phyloP scores from a whole-genome alignment of 2,888 invertebrate genomes.

The Himalopsyche tibetana region DNA sequence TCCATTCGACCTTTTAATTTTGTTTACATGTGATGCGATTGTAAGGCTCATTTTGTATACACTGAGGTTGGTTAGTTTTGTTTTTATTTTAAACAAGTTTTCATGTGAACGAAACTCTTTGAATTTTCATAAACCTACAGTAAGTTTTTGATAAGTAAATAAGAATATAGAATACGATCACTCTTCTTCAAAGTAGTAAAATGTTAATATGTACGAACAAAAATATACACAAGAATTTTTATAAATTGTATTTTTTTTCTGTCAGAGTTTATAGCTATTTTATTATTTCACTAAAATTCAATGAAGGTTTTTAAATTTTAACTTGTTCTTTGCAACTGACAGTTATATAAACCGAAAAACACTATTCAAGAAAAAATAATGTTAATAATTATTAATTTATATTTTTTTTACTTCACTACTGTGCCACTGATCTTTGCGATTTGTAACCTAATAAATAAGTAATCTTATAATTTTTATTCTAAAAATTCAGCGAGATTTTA shows the following conservation, averaged over 20 bases:
- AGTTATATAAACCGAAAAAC: no score
- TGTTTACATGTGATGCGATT: constrained; percentile 19
- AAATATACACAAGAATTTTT: neutral
- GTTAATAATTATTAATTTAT: no score
- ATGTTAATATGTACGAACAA: neutral
- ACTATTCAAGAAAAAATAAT: no score
- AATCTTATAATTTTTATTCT: no score
- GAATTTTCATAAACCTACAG: neutral
- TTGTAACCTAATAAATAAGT: no score
- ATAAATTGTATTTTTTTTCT: neutral
- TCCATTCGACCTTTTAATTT: constrained; percentile 19
- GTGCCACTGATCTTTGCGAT: no score
- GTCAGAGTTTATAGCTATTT: neutral
- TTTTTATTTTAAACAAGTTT: neutral
- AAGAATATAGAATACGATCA: neutral
- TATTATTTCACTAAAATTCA: no score
- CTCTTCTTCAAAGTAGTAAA: neutral
- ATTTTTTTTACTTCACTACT: no score
- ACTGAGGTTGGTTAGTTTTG: neutral
- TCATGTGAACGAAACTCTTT: neutral
- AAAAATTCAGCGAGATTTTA: no score
- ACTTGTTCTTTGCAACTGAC: no score
- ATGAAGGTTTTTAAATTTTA: no score
- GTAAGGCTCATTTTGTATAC: neutral
- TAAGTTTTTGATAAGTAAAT: neutral